These are phyloP conservation scores for Pyralis farinalis DNA, from an alignment of 2,888 invertebrate species.

Conservation along the genomic window DNA sequence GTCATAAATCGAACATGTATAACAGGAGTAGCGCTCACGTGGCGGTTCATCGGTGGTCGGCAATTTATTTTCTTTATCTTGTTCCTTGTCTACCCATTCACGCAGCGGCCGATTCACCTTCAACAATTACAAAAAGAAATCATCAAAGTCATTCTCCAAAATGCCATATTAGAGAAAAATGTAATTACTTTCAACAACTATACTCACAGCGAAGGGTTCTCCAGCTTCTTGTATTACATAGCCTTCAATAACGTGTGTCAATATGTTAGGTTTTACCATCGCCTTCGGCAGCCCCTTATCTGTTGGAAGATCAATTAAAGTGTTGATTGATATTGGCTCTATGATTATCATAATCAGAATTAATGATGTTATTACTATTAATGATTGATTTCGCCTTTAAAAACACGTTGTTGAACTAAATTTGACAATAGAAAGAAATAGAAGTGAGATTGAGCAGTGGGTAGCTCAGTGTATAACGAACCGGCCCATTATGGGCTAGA, in stretches of 20 bases:
- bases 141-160: neutral
- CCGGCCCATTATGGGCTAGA: too few species aligned
- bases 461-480: too few species aligned
- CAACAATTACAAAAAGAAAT: conserved; percentile 19
- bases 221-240: conserved; percentile 97
- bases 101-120: conserved; percentile 75
- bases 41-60: conserved; percentile 86
- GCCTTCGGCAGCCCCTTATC: conserved; percentile 89
- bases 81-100: conserved; percentile 67
- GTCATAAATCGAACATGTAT: too few species aligned
- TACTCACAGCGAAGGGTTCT: conserved; percentile 92
- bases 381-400: too few species aligned
- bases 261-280: conserved; percentile 96
- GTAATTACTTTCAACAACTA: conserved; percentile 38
- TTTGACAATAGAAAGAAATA: too few species aligned
- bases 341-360: too few species aligned
- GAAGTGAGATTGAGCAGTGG: too few species aligned
- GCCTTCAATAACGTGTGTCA: conserved; percentile 98
- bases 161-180: neutral
- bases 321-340: too few species aligned
- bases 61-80: conserved; percentile 78
- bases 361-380: too few species aligned
- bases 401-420: too few species aligned
- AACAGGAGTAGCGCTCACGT: conserved; percentile 82
- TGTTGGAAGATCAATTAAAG: conserved; percentile 24